Evolutionary conservation across 2,888 invertebrate species (phyloP).

Genomic region (Pherbina coryleti): DNA sequence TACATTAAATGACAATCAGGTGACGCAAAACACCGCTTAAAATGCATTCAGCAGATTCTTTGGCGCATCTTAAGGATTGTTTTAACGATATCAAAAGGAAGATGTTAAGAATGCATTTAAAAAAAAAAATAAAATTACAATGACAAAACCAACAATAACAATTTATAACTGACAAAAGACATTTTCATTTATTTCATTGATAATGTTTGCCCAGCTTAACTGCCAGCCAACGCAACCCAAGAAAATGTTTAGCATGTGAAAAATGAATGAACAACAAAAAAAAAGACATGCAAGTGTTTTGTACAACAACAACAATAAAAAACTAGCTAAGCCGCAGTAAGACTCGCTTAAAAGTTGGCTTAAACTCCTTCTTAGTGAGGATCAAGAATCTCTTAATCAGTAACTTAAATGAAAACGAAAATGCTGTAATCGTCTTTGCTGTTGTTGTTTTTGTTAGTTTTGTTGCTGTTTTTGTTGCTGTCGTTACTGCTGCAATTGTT

Average conservation of each 20-base stretch:
- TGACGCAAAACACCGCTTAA: constrained; percentile 34
- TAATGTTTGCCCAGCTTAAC: background rate
- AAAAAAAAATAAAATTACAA: constrained; percentile 42
- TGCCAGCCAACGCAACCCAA: background rate
- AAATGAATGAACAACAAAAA: background rate
- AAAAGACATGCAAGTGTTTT: constrained; percentile 48
- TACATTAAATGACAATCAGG: constrained; percentile 29
- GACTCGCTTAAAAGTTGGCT: background rate
- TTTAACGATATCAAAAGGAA: background rate
- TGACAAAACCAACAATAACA: constrained; percentile 37
- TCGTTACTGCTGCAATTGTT: background rate
- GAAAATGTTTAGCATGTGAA: background rate
- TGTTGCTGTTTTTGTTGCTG: constrained; percentile 37
- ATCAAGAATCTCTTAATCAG: constrained; percentile 49
- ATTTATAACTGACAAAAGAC: constrained; percentile 32
- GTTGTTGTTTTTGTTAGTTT: too few relatives aligned
- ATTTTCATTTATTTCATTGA: constrained; percentile 34
- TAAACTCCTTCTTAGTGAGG: background rate
- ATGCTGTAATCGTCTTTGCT: constrained; percentile 44
- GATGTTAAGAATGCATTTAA: constrained; percentile 13
- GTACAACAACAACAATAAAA: constrained; percentile 32
- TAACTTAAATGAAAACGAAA: constrained; percentile 37
- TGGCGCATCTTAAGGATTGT: constrained; percentile 4
- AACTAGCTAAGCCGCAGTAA: background rate
- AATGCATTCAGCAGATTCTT: constrained; percentile 34